These are phyloP conservation scores for Gila orcuttii DNA, from an alignment of 2,113 vertebrate species.

Conservation along the genomic window DNA sequence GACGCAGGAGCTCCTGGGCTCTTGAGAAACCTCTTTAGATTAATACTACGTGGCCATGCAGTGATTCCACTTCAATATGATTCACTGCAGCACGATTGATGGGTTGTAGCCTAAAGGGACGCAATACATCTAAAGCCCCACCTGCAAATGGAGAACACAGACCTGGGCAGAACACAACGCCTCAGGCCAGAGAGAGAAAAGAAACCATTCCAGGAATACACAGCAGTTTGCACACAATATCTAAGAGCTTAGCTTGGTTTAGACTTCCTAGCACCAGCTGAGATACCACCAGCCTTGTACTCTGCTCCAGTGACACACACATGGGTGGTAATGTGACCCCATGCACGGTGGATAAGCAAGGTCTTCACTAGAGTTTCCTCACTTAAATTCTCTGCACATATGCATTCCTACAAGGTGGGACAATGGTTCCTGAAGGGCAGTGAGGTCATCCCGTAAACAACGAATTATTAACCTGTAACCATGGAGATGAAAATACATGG, in stretches of 20 bases:
- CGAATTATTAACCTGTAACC: conserved; percentile 79
- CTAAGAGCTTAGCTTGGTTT: conserved; percentile 40
- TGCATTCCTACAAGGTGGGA: conserved; percentile 34
- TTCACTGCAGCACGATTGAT: not conserved
- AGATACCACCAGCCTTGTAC: conserved; percentile 37
- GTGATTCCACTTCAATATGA: not conserved
- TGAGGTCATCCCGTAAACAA: conserved; percentile 61
- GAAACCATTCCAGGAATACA: conserved; percentile 36
- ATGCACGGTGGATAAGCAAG: not conserved
- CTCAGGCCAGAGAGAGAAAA: not conserved
- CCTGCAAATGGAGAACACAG: conserved; percentile 11
- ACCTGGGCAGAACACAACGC: not conserved
- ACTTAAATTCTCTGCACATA: not conserved
- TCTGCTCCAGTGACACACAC: conserved; percentile 34
- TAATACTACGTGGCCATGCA: not conserved
- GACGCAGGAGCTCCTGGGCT: not conserved
- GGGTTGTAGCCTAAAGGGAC: not conserved
- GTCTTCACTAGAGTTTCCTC: conserved; percentile 3
- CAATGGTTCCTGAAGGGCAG: conserved; percentile 57
- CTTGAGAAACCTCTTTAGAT: conserved; percentile 24
- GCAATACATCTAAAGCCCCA: not conserved
- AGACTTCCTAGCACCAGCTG: conserved; percentile 52
- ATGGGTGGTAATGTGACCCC: not conserved
- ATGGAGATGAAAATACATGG: conserved; percentile 72
- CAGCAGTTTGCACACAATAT: conserved; percentile 44